Conservation (phyloP, 2,888 invertebrate genomes). For the Galeopsomyia nigrocyanea region DNA sequence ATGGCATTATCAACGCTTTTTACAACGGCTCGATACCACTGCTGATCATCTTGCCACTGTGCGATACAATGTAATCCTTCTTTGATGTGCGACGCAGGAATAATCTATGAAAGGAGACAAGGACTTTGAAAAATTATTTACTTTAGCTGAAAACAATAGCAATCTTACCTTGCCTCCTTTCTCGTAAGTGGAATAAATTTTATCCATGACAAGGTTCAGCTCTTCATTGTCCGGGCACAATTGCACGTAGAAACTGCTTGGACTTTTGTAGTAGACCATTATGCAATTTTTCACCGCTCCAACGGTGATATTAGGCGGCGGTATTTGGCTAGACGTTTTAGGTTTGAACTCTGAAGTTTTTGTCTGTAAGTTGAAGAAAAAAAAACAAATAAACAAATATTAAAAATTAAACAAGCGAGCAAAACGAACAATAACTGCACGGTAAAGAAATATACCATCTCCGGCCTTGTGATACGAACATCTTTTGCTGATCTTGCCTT, state of each 20-base stretch:
- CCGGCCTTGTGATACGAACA: not conserved
- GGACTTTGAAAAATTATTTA: too few relatives aligned
- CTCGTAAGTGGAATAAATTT: constrained; percentile 56
- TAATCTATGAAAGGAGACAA: constrained; percentile 18
- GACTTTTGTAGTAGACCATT: constrained; percentile 56
- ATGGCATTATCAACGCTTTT: constrained; percentile 70
- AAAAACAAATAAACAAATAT: not conserved
- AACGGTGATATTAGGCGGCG: constrained; percentile 53
- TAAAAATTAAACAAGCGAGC: not conserved
- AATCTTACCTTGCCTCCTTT: constrained; percentile 52
- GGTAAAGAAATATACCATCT: constrained; percentile 20
- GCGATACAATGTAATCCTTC: constrained; percentile 59
- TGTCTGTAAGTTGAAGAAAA: too few relatives aligned
- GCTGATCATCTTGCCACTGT: constrained; percentile 71
- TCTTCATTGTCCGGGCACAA: constrained; percentile 57
- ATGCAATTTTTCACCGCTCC: constrained; percentile 58
- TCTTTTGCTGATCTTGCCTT: constrained; percentile 18
- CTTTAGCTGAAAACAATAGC: too few relatives aligned
- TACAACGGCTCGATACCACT: constrained; percentile 78
- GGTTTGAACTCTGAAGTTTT: constrained; percentile 4
- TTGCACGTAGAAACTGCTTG: constrained; percentile 63
- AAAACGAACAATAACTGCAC: not conserved
- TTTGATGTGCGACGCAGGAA: constrained; percentile 52
- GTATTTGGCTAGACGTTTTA: constrained; percentile 23
- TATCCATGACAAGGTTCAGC: constrained; percentile 58